Base-by-base conservation (phyloP, 2,797 vertebrate genomes). In the Malacoraja senta region DNA sequence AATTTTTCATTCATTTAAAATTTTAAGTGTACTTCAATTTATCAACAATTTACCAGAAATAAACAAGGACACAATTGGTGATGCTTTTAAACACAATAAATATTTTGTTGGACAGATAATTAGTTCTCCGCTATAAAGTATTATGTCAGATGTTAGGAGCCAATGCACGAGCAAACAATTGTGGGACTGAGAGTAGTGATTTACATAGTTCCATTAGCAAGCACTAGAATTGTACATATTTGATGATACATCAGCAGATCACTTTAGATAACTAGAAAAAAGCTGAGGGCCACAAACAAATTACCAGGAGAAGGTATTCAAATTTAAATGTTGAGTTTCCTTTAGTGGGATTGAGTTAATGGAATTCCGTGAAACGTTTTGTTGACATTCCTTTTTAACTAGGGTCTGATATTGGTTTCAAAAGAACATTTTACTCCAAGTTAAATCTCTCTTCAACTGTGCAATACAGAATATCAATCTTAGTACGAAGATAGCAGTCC, bases 11-110 rank as follows among this genome's bases (percentile, higher is more conserved):
- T 58, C 38, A 74, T 58, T 92, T 92, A 74, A 7, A 76, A 92
- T 53, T 12, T n/a, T n/a, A 58, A 76, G 44, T 74, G 32, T 44
- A 72, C 88, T 91, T 91, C 15, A 91, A 71, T 91, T 91, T 71
- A 44, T 81, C 58, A 86, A 29, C 21, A 24, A 19, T 24, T 21
- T 44, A 71, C 32, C 71, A 53, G 35, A 19, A 72, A 53, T 72
- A 76, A 92, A 76, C 38, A 74, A 53, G 74, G 53, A 44, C 38
- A 74, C 38, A 92, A 26, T 91, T 91, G 24, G 35, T 91, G 71
- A 26, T 10, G 63, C 24, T 26, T 91, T 65, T 21, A 32, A 53
- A 53, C 7, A 29, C 44, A 53, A 53, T 53, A 53, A 53, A 53
- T 58, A 32, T 15, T 2, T 53, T 53, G 26, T 53, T 6, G 38